A percentile compares a stretch with the other conserved stretches of the same genome.
phyloP scores from a whole-genome alignment of 2,888 invertebrate species.

The Calliopum simillimum region DNA sequence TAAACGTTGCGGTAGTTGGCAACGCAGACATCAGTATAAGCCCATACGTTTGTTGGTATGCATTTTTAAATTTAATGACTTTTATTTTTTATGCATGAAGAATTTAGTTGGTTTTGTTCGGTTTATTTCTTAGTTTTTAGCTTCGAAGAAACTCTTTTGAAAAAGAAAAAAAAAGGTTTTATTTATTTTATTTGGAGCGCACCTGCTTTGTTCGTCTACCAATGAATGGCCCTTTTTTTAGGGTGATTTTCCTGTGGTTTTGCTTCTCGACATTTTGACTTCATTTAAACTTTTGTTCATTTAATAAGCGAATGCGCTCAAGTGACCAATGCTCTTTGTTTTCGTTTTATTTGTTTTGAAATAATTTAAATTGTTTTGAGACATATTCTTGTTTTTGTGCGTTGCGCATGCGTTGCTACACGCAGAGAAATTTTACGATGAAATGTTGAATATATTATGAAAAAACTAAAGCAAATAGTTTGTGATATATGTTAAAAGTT shows the following conservation, averaged over 20 bases:
- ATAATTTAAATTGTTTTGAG: conserved; percentile 34
- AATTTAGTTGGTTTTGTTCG: conserved; percentile 2
- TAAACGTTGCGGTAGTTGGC: conserved; percentile 5
- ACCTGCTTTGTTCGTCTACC: neutral
- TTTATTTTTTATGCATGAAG: conserved; percentile 19
- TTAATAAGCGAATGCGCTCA: conserved; percentile 3
- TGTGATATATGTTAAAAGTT: no score
- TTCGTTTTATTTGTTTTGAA: conserved; percentile 22
- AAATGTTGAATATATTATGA: no score
- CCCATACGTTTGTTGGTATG: neutral
- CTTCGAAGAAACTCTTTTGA: conserved; percentile 12
- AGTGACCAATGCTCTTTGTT: conserved; percentile 24
- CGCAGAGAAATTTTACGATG: no score
- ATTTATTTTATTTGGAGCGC: conserved; percentile 38
- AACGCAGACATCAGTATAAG: neutral
- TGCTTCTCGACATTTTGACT: conserved; percentile 35
- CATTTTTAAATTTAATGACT: conserved; percentile 22
- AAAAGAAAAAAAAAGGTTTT: conserved; percentile 31
- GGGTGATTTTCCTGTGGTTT: conserved; percentile 11
- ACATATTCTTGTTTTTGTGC: neutral
- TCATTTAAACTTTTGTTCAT: conserved; percentile 33
- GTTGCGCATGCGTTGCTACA: no score
- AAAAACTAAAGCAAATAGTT: no score
- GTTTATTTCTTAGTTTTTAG: conserved; percentile 6
- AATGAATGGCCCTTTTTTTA: neutral